Evolutionary conservation across 1,140 invertebrate genomes (phyloP).

Genomic region (Metaphire vulgaris): DNA sequence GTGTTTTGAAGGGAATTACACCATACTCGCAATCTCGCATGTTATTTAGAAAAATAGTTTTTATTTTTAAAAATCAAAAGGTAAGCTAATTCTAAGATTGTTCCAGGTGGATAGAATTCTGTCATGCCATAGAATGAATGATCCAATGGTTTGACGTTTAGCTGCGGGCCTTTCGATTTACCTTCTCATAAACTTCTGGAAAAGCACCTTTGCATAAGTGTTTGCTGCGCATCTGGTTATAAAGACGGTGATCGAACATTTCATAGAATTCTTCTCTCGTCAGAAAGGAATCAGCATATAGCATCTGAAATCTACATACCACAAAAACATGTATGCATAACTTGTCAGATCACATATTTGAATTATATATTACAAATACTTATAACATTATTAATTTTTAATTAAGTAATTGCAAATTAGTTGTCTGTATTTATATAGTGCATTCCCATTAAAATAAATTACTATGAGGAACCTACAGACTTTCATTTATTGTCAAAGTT

Average conservation of each 20-base stretch:
- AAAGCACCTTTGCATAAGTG: slow-evolving; percentile 66
- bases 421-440: no score
- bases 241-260: slow-evolving; percentile 75
- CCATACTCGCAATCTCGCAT: no score
- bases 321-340: not conserved
- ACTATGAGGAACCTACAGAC: no score
- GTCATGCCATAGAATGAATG: no score
- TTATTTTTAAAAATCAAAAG: no score
- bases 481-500: no score
- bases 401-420: not conserved
- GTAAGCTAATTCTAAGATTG: no score
- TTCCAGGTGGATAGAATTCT: no score
- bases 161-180: slow-evolving; percentile 61
- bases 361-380: not conserved
- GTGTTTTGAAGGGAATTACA: no score
- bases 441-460: no score
- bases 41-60: no score
- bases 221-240: slow-evolving; percentile 63
- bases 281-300: slow-evolving; percentile 75
- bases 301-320: slow-evolving; percentile 67
- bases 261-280: slow-evolving; percentile 67
- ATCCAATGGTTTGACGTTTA: slow-evolving; percentile 44
- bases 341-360: not conserved
- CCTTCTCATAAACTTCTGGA: slow-evolving; percentile 75
- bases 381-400: not conserved